Base-by-base conservation (phyloP, 2,888 invertebrate species). In the Tetranychus piercei region DNA sequence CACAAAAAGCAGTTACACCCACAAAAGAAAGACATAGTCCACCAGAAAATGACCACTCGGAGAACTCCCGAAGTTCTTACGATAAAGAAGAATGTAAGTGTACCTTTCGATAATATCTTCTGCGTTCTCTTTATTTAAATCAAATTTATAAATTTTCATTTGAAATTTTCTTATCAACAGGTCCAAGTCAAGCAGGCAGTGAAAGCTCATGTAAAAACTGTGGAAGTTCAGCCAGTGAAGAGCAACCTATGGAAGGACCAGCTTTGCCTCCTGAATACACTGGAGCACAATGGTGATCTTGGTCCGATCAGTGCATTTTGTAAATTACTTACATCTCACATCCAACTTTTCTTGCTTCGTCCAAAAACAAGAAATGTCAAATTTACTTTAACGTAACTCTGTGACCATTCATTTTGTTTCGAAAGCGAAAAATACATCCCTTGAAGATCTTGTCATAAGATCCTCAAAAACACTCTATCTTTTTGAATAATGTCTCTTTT, bases 211-310 rank as follows among this genome's bases (percentile, higher is more conserved):
- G 69, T 23, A 69, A 69, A 69, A 69, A 69, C 22, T 69, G 69
- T 69, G 69, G 11, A 34, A 43, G 71, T 15, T 71, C 71, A 15
- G 71, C 44, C 1, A 71, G 71, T 71, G 71, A 71, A 43, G 71
- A 71, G 15, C 71, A 43, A 44, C 44, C 44, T 23, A 45, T 72
- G 18, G 75, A 75, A 71, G 75, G 75, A 45, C 75, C 75, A 22
- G 75, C 73, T 69, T 70, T 75, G 5, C 75, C 75, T n/a, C 75
- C 75, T 22, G 67, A 72, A 72, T 55, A 55, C 6, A 55, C 55
- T 15, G 55, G 55, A 55, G 55, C 15, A 15, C 55, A 55, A 55
- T 55, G 55, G 55, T 55, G 55, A 55, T 55, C 15, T 15, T 55
- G 55, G 55, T 15, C 2, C 2, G 15, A 55, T 55, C 55, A 55